These are phyloP conservation scores for Cynodonichthys magdalenae DNA, from an alignment of 2,797 vertebrate genomes.

Conservation along the genomic window DNA sequence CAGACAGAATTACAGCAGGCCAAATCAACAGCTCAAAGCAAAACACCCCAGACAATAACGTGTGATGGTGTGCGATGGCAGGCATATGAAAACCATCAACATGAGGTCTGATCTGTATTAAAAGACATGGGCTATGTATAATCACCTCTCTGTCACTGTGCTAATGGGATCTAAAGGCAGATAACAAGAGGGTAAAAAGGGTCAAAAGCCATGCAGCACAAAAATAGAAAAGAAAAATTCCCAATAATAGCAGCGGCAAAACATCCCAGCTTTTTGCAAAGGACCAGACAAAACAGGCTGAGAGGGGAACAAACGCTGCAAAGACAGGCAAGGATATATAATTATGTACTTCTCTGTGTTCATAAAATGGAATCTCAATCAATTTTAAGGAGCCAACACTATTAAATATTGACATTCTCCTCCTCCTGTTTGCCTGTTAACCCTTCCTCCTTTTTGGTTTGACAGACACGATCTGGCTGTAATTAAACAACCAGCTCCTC, in stretches of 20 bases:
- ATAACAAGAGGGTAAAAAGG: conserved; percentile 47
- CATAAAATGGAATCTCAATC: conserved; percentile 68
- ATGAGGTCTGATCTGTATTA: conserved; percentile 69
- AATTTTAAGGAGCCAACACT: conserved; percentile 56
- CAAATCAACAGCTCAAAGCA: conserved; percentile 52
- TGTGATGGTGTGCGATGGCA: conserved; percentile 39
- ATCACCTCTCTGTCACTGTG: conserved; percentile 67
- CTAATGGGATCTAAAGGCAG: conserved; percentile 68
- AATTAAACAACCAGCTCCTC: conserved; percentile 78
- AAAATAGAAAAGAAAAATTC: neutral
- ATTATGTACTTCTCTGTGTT: conserved; percentile 58
- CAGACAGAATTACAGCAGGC: conserved; percentile 51
- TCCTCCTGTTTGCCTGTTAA: conserved; percentile 48
- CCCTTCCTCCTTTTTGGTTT: conserved; percentile 65
- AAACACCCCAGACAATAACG: conserved; percentile 56
- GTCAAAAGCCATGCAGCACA: conserved; percentile 38
- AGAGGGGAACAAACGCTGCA: conserved; percentile 48
- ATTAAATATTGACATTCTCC: conserved; percentile 72
- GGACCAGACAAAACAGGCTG: conserved; percentile 30
- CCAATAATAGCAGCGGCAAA: conserved; percentile 41
- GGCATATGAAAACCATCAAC: conserved; percentile 65
- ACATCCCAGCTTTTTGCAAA: conserved; percentile 34
- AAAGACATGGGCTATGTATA: conserved; percentile 58
- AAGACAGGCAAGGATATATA: conserved; percentile 28
- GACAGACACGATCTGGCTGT: conserved; percentile 78